Conservation (phyloP, 2,113 vertebrate species). For the Halichoeres trimaculatus region DNA sequence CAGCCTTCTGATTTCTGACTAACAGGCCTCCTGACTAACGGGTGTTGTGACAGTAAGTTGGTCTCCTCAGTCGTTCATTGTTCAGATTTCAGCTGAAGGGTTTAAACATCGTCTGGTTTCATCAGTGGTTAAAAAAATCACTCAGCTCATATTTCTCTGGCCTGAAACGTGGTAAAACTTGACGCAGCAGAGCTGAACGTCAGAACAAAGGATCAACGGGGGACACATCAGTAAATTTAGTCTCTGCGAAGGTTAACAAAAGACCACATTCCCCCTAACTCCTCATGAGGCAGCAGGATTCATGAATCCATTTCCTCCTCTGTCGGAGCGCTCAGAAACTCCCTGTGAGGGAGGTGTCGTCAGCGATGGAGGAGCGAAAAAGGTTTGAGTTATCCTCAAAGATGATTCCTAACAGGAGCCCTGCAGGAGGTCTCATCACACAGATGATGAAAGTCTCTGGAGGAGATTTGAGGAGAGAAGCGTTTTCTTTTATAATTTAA, state of each 20-base stretch:
- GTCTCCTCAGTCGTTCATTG: no score
- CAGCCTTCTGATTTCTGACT: no score
- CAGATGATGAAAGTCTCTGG: conserved; percentile 27
- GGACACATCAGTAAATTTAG: not conserved
- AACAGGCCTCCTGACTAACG: no score
- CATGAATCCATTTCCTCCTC: not conserved
- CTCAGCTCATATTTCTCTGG: no score
- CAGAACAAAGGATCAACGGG: not conserved
- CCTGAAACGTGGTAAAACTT: not conserved
- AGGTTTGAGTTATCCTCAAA: not conserved
- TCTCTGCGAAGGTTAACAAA: not conserved
- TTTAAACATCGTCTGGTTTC: no score
- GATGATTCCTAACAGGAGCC: conserved; percentile 19
- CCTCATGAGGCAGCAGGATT: not conserved
- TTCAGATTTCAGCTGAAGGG: no score
- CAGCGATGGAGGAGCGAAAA: conserved; percentile 19
- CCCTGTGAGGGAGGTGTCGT: conserved; percentile 11
- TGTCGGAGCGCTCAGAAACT: not conserved
- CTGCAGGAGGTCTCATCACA: conserved; percentile 31
- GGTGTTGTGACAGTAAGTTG: no score
- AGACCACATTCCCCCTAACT: not conserved
- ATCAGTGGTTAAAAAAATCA: not conserved
- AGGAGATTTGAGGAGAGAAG: conserved; percentile 26
- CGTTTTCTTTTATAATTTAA: conserved; percentile 54
- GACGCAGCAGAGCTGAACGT: not conserved